These are phyloP conservation scores for Microtus ochrogaster DNA, from an alignment of 2,113 vertebrate genomes.

Conservation along the genomic window DNA sequence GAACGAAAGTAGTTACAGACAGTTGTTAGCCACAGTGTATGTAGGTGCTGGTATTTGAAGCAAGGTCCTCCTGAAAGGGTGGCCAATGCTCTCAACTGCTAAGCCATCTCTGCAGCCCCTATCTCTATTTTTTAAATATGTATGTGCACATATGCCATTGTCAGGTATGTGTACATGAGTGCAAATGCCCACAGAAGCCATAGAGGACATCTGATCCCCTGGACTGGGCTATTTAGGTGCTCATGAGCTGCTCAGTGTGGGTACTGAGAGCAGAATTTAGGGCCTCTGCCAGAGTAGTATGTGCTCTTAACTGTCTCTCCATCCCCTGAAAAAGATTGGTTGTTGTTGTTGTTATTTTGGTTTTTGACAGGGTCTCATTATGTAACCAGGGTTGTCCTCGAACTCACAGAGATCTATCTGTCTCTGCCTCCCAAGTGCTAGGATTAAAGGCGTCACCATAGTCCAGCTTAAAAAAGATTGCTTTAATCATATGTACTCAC, in stretches of 20 bases:
- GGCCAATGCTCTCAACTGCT: background rate
- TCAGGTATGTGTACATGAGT: no score
- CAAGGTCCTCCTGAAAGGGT: background rate
- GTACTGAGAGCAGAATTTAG: background rate
- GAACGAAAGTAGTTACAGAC: background rate
- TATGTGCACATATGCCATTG: background rate
- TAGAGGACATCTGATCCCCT: background rate
- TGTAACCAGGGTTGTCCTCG: background rate
- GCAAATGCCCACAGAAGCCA: background rate
- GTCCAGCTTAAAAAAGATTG: background rate
- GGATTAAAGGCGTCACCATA: background rate
- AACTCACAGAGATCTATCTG: background rate
- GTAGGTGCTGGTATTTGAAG: background rate
- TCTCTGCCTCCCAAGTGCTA: background rate
- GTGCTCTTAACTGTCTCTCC: no score
- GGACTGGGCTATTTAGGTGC: background rate
- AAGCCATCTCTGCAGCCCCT: background rate
- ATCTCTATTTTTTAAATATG: background rate
- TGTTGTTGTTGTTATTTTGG: background rate
- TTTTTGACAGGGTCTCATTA: background rate
- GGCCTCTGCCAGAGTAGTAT: background rate
- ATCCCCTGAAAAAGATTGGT: background rate
- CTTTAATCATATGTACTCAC: no score
- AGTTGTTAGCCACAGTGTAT: background rate
- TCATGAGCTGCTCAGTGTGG: no score